A percentile compares a stretch with the other conserved stretches of the same genome.
These are phyloP conservation scores for Lithobates pipiens DNA, from an alignment of 2,797 vertebrate species.

Conservation along the genomic window DNA sequence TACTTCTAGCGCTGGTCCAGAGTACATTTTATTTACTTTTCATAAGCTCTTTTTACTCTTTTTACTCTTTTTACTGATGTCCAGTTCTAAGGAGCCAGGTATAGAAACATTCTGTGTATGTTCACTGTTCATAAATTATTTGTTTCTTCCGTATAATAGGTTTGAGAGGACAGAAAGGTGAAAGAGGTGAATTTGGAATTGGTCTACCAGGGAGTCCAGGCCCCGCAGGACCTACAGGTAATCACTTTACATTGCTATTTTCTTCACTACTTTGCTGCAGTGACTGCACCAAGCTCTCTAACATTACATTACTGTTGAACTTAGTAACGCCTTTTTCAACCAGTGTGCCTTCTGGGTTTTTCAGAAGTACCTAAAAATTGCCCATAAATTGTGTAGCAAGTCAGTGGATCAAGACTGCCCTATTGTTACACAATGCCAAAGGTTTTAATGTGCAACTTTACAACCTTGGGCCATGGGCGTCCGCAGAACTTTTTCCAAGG, in stretches of 20 bases:
- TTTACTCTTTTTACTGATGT: conserved; percentile 16
- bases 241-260: conserved; percentile 48
- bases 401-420: too few species aligned
- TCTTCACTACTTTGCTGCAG: background rate
- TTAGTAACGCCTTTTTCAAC: too few species aligned
- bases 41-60: background rate
- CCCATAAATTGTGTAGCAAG: too few species aligned
- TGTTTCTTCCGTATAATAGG: conserved; percentile 79
- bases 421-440: too few species aligned
- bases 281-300: background rate
- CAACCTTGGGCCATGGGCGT: too few species aligned
- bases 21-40: conserved; percentile 4
- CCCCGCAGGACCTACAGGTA: conserved; percentile 87
- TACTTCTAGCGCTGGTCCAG: background rate
- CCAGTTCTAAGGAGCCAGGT: conserved; percentile 11
- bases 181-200: conserved; percentile 93
- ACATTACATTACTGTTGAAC: background rate
- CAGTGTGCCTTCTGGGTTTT: too few species aligned
- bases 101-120: conserved; percentile 18
- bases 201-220: conserved; percentile 89
- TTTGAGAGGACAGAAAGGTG: conserved; percentile 97
- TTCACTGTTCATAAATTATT: conserved; percentile 62
- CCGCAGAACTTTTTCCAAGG: too few species aligned
- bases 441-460: too few species aligned
- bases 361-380: too few species aligned